Conservation (phyloP, 1,140 invertebrate genomes). For the Brachionus plicatilis region DNA sequence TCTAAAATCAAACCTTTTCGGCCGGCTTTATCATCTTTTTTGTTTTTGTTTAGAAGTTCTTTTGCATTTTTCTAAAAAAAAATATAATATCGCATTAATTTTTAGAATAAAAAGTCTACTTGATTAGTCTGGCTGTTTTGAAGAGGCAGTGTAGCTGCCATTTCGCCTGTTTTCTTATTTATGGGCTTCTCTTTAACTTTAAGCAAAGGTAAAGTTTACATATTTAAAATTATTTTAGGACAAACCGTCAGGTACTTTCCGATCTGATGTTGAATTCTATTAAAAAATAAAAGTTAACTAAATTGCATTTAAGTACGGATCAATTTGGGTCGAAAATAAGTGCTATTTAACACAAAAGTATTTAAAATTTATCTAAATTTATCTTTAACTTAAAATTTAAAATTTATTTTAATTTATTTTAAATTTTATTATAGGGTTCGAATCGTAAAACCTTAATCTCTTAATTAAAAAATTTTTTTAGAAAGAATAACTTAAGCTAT, state of each 20-base stretch:
- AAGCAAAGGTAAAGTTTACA: not conserved
- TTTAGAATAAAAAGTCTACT: not conserved
- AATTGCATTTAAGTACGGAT: too few relatives aligned
- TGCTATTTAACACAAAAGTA: too few relatives aligned
- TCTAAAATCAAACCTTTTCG: constrained; percentile 12
- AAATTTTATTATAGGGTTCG: too few relatives aligned
- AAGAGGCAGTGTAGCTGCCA: not conserved
- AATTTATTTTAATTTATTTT: too few relatives aligned
- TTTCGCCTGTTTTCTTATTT: not conserved
- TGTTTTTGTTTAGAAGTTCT: not conserved
- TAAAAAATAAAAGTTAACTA: not conserved
- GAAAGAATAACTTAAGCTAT: too few relatives aligned
- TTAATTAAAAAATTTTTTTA: too few relatives aligned
- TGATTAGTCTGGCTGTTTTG: not conserved
- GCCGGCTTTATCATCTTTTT: constrained; percentile 4
- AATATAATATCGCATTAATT: not conserved
- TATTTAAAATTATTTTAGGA: not conserved
- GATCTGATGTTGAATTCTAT: not conserved
- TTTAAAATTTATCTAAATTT: too few relatives aligned
- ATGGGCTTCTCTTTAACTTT: not conserved
- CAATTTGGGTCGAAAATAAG: too few relatives aligned
- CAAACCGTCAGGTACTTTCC: not conserved
- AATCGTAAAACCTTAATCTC: too few relatives aligned
- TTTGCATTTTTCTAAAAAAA: not conserved
- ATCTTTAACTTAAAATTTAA: too few relatives aligned